Evolutionary conservation across 2,888 invertebrate genomes (phyloP).

Genomic region (Tanaodytes sp.): DNA sequence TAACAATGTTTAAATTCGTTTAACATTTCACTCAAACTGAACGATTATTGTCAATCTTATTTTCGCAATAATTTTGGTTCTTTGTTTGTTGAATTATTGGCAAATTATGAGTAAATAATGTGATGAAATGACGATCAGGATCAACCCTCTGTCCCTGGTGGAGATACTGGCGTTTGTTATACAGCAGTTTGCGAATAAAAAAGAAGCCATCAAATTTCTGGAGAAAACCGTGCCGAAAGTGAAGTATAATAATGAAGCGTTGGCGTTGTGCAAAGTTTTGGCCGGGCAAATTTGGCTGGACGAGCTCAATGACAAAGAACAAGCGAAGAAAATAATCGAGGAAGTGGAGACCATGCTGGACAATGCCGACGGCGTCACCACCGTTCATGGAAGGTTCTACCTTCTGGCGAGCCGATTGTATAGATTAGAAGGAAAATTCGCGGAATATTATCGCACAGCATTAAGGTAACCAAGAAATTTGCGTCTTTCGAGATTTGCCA

Average conservation of each 20-base stretch:
- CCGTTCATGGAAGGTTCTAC: slow-evolving; percentile 95
- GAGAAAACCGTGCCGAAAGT: slow-evolving; percentile 92
- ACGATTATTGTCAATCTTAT: too few relatives aligned
- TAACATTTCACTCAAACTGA: too few relatives aligned
- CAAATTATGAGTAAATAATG: too few relatives aligned
- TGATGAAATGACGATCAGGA: too few relatives aligned
- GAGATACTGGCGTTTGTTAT: slow-evolving; percentile 88
- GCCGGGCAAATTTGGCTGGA: slow-evolving; percentile 87
- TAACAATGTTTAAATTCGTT: too few relatives aligned
- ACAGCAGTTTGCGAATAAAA: slow-evolving; percentile 84
- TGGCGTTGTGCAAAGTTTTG: slow-evolving; percentile 90
- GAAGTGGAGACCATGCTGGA: slow-evolving; percentile 89
- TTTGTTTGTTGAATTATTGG: too few relatives aligned
- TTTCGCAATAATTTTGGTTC: too few relatives aligned
- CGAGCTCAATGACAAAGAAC: slow-evolving; percentile 83
- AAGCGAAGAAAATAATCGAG: slow-evolving; percentile 89
- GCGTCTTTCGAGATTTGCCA: too few relatives aligned
- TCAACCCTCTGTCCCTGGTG: slow-evolving; percentile 92
- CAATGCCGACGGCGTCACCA: slow-evolving; percentile 91
- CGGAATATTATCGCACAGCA: slow-evolving; percentile 95
- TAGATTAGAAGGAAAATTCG: slow-evolving; percentile 88
- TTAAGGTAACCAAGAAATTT: slow-evolving; percentile 84
- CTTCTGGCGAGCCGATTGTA: slow-evolving; percentile 94
- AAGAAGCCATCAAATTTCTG: slow-evolving; percentile 89
- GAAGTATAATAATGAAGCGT: slow-evolving; percentile 87